Base-by-base conservation (phyloP, 2,797 vertebrate genomes). In the Austrolebias charrua region DNA sequence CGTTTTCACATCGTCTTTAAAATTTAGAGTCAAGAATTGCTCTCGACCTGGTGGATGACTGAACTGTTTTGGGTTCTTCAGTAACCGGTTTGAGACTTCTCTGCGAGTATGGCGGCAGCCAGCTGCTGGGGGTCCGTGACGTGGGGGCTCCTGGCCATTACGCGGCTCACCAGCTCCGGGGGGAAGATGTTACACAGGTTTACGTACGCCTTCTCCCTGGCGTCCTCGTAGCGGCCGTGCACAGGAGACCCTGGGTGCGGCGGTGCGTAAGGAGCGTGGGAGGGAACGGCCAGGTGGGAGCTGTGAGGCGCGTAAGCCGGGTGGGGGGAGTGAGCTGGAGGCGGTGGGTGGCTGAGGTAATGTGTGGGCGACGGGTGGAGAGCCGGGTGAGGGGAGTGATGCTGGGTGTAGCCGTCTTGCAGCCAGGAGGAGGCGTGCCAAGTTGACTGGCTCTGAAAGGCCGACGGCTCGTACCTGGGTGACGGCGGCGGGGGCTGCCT, bases 101-200 rank as follows among this genome's bases (percentile, higher is more conserved):
- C 97, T 56, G 94, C 92, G 20, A 98, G 79, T 84, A 99, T 99
- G 73, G 95, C 96, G 0, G 97, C 97, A 0, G 97, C 97, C 1
- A 99, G 94, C 85, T 98, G 95, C 90, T 98, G 97, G 74, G 96
- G 93, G 19, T 98, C 97, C 0, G 92, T 95, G 78, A 97, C 19
- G 54, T 98, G 95, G 52, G 96, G 96, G 85, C 95, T 95, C 73
- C 95, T 91, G 53, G 95, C 94, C 97, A 99, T 99, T 61, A 98
- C 96, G 0, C 95, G 87, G 66, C 94, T 93, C 86, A 99, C 97
- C 5, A 97, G 93, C 62, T 97, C 95, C 0, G 95, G 82, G 5
- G 97, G 97, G 69, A 99, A 99, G 91, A 98, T 98, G 94, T 98
- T 98, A 73, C 96, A 99, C 83, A 99, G 83, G 85, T 98, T 96